Percentiles rank a stretch among this genome's conserved stretches.
Conservation (phyloP, 2,888 invertebrate genomes). For the Thymelicus lineola region DNA sequence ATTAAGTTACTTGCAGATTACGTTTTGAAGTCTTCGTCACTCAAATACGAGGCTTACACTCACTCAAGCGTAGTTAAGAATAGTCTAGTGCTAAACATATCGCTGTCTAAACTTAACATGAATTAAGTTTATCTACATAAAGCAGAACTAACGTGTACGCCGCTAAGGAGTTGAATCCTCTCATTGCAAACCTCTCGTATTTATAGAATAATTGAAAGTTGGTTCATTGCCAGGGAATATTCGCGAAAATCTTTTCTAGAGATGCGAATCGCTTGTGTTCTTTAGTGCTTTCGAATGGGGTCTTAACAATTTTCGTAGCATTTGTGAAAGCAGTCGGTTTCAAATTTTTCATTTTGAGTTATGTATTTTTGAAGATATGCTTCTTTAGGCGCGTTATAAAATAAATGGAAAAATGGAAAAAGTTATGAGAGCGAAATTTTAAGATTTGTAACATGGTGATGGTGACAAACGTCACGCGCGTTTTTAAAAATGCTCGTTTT, state of each 20-base stretch:
- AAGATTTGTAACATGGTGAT: too few species aligned
- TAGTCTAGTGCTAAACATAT: constrained; percentile 14
- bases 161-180: constrained; percentile 13
- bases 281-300: background rate
- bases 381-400: too few species aligned
- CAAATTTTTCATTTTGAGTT: too few species aligned
- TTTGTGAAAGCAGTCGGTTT: too few species aligned
- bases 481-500: too few species aligned
- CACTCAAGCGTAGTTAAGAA: constrained; percentile 22
- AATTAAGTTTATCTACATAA: constrained; percentile 6
- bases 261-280: background rate
- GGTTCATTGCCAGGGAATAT: constrained; percentile 17
- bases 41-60: constrained; percentile 21
- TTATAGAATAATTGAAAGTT: constrained; percentile 30
- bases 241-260: constrained; percentile 7
- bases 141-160: background rate
- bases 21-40: constrained; percentile 21
- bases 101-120: constrained; percentile 11
- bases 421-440: too few species aligned
- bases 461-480: too few species aligned
- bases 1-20: constrained; percentile 12
- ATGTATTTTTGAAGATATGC: too few species aligned
- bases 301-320: background rate
- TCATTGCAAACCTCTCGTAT: constrained; percentile 19
- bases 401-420: too few species aligned